A percentile compares a stretch with the other conserved stretches of the same genome.
Evolutionary conservation across 2,888 invertebrate species (phyloP).

Genomic region (Trichopoda pennipes): DNA sequence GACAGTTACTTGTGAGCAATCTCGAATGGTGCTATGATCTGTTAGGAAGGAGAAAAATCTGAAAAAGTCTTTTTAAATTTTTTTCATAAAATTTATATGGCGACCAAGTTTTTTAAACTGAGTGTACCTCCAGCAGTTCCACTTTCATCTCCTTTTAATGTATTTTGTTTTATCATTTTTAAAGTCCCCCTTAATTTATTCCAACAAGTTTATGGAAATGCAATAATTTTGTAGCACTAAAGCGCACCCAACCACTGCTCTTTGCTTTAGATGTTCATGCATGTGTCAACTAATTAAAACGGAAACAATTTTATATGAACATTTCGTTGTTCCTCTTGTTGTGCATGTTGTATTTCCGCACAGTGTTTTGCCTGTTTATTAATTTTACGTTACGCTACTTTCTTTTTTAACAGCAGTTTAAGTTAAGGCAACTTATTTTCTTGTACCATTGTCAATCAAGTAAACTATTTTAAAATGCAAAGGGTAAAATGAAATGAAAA

Average conservation of each 20-base stretch:
- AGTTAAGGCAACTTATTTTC: not conserved
- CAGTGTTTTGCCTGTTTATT: slow-evolving; percentile 15
- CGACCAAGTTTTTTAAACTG: no score
- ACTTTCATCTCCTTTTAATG: not conserved
- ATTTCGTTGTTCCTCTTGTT: slow-evolving; percentile 64
- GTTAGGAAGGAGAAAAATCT: no score
- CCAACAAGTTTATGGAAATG: slow-evolving; percentile 8
- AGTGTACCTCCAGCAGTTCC: no score
- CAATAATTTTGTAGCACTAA: slow-evolving; percentile 28
- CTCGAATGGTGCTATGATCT: no score
- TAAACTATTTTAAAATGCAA: no score
- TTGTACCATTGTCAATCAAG: no score
- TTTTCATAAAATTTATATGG: no score
- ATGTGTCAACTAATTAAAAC: slow-evolving; percentile 67
- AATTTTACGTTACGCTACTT: not conserved
- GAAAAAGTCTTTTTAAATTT: no score
- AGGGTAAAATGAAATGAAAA: no score
- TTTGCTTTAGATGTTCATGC: slow-evolving; percentile 47
- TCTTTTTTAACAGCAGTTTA: no score
- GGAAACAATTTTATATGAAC: slow-evolving; percentile 66
- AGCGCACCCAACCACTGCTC: slow-evolving; percentile 27
- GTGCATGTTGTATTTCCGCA: slow-evolving; percentile 62
- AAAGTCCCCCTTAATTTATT: slow-evolving; percentile 16
- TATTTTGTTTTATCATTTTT: slow-evolving; percentile 14
- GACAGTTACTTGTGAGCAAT: no score